Evolutionary conservation across 2,797 vertebrate genomes (phyloP).

Genomic region (Darevskia nairensis): DNA sequence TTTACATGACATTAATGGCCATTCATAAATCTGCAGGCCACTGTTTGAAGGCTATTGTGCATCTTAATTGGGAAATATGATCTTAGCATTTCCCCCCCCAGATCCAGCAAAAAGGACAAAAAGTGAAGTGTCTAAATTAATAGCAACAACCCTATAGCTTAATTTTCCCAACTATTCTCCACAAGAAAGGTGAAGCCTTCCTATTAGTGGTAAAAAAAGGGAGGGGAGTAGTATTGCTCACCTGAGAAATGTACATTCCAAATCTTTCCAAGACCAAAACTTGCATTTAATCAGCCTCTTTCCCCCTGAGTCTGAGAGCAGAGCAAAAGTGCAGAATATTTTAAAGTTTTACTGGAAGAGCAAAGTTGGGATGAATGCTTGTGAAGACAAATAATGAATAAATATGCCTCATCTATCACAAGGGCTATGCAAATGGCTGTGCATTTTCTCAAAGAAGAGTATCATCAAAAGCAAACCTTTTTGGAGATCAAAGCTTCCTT

Average conservation of each 20-base stretch:
- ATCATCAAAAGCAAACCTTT: conserved; percentile 14
- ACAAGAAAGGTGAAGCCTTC: not conserved
- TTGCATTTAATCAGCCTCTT: not conserved
- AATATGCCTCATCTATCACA: conserved; percentile 24
- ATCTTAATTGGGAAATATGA: not conserved
- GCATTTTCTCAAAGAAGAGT: conserved; percentile 9
- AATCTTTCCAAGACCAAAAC: not conserved
- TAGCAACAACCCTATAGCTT: not conserved
- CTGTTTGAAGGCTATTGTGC: no score
- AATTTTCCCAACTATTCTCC: not conserved
- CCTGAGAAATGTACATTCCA: not conserved
- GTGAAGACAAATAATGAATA: conserved; percentile 23
- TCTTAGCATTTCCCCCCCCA: not conserved
- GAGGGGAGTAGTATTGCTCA: not conserved
- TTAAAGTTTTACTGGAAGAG: conserved; percentile 18
- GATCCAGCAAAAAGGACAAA: not conserved
- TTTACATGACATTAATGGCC: not conserved
- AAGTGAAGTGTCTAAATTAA: not conserved
- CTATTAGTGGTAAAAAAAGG: not conserved
- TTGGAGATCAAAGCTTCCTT: conserved; percentile 20
- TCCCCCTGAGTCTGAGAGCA: not conserved
- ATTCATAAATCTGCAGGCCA: not conserved
- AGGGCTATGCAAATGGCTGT: conserved; percentile 22
- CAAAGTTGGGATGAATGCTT: not conserved
- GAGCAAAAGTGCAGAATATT: not conserved